Evolutionary conservation across 2,113 vertebrate species (phyloP).

Genomic region (Tachuris rubrigastra): DNA sequence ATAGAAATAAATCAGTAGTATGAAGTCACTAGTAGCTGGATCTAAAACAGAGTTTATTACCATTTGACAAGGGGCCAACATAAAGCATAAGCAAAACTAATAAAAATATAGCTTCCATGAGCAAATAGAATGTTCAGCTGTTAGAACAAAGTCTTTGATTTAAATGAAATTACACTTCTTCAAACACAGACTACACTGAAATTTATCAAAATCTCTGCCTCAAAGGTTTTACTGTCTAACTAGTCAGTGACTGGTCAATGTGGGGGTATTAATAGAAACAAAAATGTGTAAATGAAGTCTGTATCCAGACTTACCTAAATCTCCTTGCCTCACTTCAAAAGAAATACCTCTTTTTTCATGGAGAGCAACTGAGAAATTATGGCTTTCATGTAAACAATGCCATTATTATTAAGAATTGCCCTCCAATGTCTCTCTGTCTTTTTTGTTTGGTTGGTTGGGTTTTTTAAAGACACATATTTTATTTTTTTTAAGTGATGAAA

Average conservation of each 20-base stretch:
- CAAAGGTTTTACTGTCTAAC: background rate
- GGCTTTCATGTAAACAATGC: background rate
- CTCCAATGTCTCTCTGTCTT: background rate
- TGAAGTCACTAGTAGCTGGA: conserved; percentile 40
- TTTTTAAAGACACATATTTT: background rate
- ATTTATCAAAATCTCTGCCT: background rate
- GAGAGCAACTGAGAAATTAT: background rate
- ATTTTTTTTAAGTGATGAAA: background rate
- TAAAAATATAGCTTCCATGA: conserved; percentile 26
- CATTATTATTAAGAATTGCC: background rate
- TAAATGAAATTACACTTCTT: background rate
- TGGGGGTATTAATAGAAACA: background rate
- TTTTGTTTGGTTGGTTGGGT: background rate
- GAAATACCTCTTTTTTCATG: background rate
- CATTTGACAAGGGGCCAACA: conserved; percentile 35
- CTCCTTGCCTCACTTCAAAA: background rate
- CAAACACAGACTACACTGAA: background rate
- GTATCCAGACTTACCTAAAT: background rate
- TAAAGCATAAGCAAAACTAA: conserved; percentile 49
- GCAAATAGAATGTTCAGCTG: background rate
- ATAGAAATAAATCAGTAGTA: conserved; percentile 57
- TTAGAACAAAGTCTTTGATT: conserved; percentile 9
- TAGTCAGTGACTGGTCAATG: background rate
- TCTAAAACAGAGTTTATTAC: conserved; percentile 54
- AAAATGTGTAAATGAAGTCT: background rate